A percentile compares a stretch with the other conserved stretches of the same genome.
These are phyloP conservation scores for Aleiodes leptofemur DNA, from an alignment of 2,888 invertebrate genomes.

Conservation along the genomic window DNA sequence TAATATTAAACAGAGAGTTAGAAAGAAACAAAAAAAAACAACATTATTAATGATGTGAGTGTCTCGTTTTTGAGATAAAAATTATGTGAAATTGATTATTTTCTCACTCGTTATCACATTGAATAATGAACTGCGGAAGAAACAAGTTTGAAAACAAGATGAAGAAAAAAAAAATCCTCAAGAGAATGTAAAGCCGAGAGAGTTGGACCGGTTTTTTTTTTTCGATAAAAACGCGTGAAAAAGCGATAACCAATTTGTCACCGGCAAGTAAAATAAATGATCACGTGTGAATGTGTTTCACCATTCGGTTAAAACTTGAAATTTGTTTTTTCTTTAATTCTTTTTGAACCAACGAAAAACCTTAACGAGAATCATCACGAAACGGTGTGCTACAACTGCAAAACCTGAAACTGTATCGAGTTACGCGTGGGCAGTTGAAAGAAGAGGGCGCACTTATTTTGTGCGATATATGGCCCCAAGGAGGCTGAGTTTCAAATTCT, in stretches of 20 bases:
- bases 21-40: neutral
- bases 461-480: neutral
- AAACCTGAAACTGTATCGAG: constrained; percentile 42
- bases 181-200: neutral
- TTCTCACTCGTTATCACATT: constrained; percentile 18
- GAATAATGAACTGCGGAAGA: constrained; percentile 23
- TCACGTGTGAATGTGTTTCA: constrained; percentile 15
- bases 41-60: too few relatives aligned
- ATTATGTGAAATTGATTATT: constrained; percentile 38
- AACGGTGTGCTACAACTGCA: constrained; percentile 29
- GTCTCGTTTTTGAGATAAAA: constrained; percentile 44
- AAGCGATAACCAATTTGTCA: constrained; percentile 52
- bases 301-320: neutral
- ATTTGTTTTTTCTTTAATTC: neutral
- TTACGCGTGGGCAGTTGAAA: constrained; percentile 42
- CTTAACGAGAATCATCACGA: constrained; percentile 45
- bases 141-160: neutral
- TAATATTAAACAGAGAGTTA: neutral
- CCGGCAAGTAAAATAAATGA: constrained; percentile 31
- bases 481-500: constrained; percentile 23
- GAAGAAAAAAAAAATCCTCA: neutral
- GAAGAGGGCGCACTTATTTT: neutral
- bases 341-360: neutral
- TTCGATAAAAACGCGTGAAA: constrained; percentile 41
- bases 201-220: constrained; percentile 26